phyloP scores from a whole-genome alignment of 2,113 vertebrate genomes.

The Spheniscus mendiculus region DNA sequence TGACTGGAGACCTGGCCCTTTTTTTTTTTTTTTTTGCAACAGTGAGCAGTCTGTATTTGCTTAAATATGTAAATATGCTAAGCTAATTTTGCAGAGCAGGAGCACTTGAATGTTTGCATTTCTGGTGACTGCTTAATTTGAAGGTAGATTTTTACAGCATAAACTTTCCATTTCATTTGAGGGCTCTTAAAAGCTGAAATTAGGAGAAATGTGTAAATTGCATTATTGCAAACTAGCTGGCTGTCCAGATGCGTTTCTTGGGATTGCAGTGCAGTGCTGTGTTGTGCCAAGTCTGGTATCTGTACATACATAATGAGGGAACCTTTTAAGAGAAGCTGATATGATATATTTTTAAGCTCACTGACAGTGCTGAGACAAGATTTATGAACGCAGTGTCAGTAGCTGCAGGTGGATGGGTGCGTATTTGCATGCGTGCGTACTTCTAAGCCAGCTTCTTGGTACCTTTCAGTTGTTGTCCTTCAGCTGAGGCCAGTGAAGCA shows the following conservation, averaged over 20 bases:
- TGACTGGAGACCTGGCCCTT: not conserved
- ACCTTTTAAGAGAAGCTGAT: not conserved
- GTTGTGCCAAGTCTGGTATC: not conserved
- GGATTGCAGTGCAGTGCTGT: not conserved
- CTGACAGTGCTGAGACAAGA: not conserved
- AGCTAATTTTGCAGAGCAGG: not conserved
- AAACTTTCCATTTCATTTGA: not conserved
- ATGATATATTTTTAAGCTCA: not conserved
- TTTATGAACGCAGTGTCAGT: not conserved
- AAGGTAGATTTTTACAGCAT: not conserved
- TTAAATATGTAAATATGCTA: not conserved
- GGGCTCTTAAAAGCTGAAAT: not conserved
- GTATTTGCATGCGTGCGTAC: accelerated
- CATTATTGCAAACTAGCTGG: not conserved
- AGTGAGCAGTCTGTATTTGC: not conserved
- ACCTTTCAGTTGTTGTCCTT: not conserved
- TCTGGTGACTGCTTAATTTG: not conserved
- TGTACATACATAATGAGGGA: not conserved
- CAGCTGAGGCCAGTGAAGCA: not conserved
- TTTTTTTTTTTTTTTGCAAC: not conserved
- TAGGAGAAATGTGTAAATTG: not conserved
- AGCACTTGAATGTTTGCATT: not conserved
- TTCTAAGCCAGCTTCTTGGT: not conserved
- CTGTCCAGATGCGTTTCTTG: not conserved
- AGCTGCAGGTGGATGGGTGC: not conserved